phyloP scores from a whole-genome alignment of 2,113 vertebrate species.

The Chloroceryle aenea region DNA sequence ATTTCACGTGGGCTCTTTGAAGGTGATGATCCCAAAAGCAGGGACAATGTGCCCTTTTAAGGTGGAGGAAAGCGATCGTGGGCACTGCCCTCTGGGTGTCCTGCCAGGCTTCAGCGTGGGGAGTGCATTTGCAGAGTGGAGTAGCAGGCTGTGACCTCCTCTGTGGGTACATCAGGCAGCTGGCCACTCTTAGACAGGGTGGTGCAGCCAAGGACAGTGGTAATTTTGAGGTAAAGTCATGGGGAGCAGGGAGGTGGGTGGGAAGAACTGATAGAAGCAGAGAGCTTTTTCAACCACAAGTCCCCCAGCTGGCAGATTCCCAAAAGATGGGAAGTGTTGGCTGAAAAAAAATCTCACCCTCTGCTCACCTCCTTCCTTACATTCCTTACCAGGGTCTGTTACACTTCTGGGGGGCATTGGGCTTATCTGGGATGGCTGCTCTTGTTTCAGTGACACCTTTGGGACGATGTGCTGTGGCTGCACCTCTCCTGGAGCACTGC shows the following conservation, averaged over 20 bases:
- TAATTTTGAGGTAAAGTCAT: not conserved
- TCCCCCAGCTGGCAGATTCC: not conserved
- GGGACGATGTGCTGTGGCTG: not conserved
- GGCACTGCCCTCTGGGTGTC: not conserved
- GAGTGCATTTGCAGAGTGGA: not conserved
- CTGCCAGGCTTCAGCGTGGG: constrained; percentile 26
- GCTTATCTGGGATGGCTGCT: constrained; percentile 2
- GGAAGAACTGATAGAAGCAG: not conserved
- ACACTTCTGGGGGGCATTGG: not conserved
- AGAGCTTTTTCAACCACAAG: not conserved
- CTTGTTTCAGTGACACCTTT: not conserved
- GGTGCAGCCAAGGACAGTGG: not conserved
- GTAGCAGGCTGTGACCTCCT: constrained; percentile 1
- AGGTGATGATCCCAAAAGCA: not conserved
- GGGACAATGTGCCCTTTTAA: constrained; percentile 57
- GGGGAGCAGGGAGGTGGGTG: not conserved
- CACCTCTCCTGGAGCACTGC: not conserved
- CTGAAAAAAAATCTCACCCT: not conserved
- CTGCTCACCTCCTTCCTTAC: constrained; percentile 20
- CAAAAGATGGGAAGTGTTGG: constrained; percentile 29
- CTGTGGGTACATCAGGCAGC: not conserved
- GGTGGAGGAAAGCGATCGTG: not conserved
- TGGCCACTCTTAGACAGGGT: not conserved
- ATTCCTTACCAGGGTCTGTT: constrained; percentile 26
- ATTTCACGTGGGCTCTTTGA: not conserved